These are phyloP conservation scores for Solea solea DNA, from an alignment of 2,113 vertebrate species.

Conservation along the genomic window DNA sequence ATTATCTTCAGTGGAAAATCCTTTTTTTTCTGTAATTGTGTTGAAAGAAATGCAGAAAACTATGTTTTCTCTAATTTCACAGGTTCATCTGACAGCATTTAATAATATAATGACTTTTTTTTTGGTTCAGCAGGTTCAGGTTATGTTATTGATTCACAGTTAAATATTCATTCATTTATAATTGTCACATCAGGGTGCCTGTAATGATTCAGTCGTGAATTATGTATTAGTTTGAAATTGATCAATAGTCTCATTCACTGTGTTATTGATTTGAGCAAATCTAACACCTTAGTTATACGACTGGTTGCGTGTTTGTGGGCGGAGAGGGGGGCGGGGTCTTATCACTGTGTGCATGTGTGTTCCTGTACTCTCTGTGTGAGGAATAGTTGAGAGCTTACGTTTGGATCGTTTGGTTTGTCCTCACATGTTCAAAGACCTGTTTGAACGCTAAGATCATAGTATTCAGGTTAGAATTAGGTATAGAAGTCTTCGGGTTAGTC, in stretches of 20 bases:
- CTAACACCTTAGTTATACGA: conserved; percentile 36
- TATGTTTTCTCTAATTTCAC: background rate
- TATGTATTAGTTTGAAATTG: conserved; percentile 56
- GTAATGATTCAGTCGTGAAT: conserved; percentile 52
- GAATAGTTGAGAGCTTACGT: background rate
- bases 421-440: background rate
- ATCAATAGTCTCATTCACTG: conserved; percentile 58
- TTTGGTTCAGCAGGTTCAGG: conserved; percentile 47
- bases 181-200: conserved; percentile 55
- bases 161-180: conserved; percentile 61
- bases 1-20: background rate
- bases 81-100: background rate
- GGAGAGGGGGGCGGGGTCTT: too few species aligned
- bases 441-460: background rate
- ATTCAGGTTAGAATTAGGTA: background rate
- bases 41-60: background rate
- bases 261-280: conserved; percentile 51
- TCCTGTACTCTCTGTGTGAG: background rate
- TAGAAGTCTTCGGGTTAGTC: background rate
- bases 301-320: conserved; percentile 14
- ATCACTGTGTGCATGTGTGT: conserved; percentile 13
- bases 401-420: background rate
- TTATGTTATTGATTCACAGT: conserved; percentile 53
- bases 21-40: background rate
- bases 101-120: conserved; percentile 12